Percentiles rank a stretch among this genome's conserved stretches.
Evolutionary conservation across 2,888 invertebrate species (phyloP).

Genomic region (Dryocosmus kuriphilus): DNA sequence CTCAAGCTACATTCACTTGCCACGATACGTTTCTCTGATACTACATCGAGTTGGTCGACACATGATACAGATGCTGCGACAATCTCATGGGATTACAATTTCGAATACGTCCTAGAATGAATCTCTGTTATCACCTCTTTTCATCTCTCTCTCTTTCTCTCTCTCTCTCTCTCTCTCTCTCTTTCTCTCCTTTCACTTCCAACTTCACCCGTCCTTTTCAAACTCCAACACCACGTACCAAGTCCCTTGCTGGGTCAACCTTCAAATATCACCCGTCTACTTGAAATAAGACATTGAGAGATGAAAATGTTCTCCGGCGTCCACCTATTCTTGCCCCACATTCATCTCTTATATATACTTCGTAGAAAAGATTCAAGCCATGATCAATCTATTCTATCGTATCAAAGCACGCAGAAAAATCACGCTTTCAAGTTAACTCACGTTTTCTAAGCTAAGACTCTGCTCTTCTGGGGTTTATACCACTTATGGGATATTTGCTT

Average conservation of each 20-base stretch:
- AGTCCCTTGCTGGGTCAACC: constrained; percentile 18
- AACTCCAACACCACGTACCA: constrained; percentile 7
- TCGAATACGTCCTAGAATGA: neutral
- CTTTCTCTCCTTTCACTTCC: neutral
- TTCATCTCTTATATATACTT: neutral
- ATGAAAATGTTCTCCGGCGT: constrained; percentile 53
- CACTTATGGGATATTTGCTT: constrained; percentile 3
- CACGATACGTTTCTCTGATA: neutral
- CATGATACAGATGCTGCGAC: constrained; percentile 2
- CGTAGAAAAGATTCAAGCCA: neutral
- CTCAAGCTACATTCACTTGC: constrained; percentile 18
- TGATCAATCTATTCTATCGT: constrained; percentile 20
- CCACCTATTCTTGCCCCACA: constrained; percentile 51
- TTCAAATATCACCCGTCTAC: constrained; percentile 35
- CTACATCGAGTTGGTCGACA: neutral
- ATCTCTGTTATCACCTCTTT: constrained; percentile 1
- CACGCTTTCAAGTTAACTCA: constrained; percentile 33
- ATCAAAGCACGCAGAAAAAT: constrained; percentile 1
- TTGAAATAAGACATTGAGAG: constrained; percentile 55
- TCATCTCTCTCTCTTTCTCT: neutral
- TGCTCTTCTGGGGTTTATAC: constrained; percentile 1
- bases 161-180: neutral
- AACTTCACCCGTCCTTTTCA: constrained; percentile 3
- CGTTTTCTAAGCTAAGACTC: constrained; percentile 24
- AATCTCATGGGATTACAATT: constrained; percentile 30